Evolutionary conservation across 2,888 invertebrate genomes (phyloP).

Genomic region (Eilema sororculum): DNA sequence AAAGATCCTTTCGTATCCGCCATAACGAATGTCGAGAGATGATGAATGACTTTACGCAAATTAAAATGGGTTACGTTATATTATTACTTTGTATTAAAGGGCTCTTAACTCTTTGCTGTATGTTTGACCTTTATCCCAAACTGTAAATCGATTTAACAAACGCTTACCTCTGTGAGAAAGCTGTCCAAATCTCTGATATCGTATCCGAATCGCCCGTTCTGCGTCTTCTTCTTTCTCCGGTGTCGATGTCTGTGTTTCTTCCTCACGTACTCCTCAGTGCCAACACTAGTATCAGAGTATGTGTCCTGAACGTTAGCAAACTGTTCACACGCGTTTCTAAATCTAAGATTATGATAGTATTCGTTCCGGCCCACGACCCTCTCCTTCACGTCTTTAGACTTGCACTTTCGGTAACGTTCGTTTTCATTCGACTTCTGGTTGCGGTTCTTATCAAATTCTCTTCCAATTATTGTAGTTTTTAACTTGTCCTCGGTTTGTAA

Average conservation of each 20-base stretch:
- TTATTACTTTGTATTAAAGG: constrained; percentile 29
- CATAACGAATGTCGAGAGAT: constrained; percentile 59
- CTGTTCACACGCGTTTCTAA: constrained; percentile 79
- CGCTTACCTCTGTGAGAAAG: constrained; percentile 91
- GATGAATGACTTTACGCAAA: constrained; percentile 62
- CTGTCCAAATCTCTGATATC: constrained; percentile 93
- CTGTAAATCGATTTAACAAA: constrained; percentile 25
- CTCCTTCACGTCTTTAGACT: constrained; percentile 61
- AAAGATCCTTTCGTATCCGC: constrained; percentile 56
- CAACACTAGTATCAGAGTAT: constrained; percentile 73
- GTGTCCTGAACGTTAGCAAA: constrained; percentile 71
- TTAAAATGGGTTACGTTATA: constrained; percentile 50
- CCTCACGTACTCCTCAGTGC: constrained; percentile 77
- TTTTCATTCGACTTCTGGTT: constrained; percentile 64
- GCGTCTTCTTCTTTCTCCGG: constrained; percentile 73
- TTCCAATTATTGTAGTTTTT: constrained; percentile 53
- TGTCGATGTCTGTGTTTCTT: constrained; percentile 83
- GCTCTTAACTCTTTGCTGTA: constrained; percentile 21
- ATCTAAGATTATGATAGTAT: constrained; percentile 81
- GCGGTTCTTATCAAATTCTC: constrained; percentile 59
- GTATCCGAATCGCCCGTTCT: constrained; percentile 89
- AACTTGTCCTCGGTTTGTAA: constrained; percentile 56
- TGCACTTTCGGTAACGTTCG: constrained; percentile 69
- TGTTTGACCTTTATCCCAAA: constrained; percentile 17
- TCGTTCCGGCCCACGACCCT: constrained; percentile 80